Base-by-base conservation (phyloP, 2,113 vertebrate species). In the Rhodinocichla rosea region DNA sequence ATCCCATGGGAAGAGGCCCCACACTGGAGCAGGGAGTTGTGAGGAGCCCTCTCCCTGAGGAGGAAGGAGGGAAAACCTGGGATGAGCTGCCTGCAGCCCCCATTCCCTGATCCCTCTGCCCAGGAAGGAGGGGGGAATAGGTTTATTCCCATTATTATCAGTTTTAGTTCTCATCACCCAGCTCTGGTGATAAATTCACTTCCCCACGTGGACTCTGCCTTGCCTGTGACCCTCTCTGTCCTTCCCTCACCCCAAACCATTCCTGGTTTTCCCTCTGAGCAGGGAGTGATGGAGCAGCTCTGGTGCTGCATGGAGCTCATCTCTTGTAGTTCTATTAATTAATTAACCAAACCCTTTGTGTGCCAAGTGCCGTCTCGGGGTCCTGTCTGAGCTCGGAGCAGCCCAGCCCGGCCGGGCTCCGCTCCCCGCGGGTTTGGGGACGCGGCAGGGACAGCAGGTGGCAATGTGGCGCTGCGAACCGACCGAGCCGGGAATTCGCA, bases 371-470 rank as follows among this genome's bases (percentile, higher is more conserved):
- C 75, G 59, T 82, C 87, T 85, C 13, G 4, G 2, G 32, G 69
- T 10, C 40, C 77, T 52, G 13, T 32, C 60, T 23, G 62, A 15
- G 1, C 47, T 75, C 71, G 11, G 62, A 81, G 92, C 64, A 24
- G 71, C 68, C 45, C 47, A 9, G 39, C 30, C 30, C 8, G 9
- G 44, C 44, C 30, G n/a, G 17, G 52, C 4, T 11, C 52, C 2
- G 47, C 69, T 60, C 53, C 89, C 15, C 33, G 49, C 33, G 35
- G 44, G 13, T 56, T 18, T 26, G 11, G 56, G 57, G 57, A n/a
- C 23, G 10, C n/a, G 24, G 57, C 57, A 16, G 57, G 49, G 62
- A 59, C 98, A 94, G 97, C 84, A 98, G 98, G 90, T 95, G 98
- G 98, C 97, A 95, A 87, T 97, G 95, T 97, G 96, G 97, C 9